phyloP scores from a whole-genome alignment of 2,113 vertebrate species.

The Corythornis cristatus region DNA sequence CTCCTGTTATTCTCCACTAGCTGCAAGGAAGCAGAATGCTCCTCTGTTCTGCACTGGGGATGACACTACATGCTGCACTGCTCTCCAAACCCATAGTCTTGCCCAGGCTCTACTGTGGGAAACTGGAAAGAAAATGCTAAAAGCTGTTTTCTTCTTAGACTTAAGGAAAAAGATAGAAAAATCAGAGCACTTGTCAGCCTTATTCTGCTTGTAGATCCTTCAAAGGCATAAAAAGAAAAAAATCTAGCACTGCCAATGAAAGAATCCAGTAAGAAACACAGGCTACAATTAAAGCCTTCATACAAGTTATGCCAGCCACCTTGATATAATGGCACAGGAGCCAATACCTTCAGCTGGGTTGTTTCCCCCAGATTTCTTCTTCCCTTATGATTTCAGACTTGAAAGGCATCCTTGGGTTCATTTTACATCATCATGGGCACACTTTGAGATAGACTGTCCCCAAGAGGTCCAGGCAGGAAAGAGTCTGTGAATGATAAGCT shows the following conservation, averaged over 20 bases:
- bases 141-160: neutral
- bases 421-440: neutral
- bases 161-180: neutral
- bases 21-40: neutral
- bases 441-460: neutral
- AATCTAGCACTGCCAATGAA: neutral
- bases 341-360: neutral
- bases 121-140: neutral
- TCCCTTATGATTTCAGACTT: neutral
- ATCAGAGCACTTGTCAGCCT: neutral
- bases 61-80: accelerated
- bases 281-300: neutral
- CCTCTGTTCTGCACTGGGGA: neutral
- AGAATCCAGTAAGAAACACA: neutral
- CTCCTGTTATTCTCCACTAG: neutral
- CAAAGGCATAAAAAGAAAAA: neutral
- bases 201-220: neutral
- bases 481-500: neutral
- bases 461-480: neutral
- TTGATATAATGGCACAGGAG: neutral
- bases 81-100: neutral
- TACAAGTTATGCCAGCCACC: neutral
- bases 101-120: neutral
- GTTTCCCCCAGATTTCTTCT: neutral
- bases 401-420: neutral